These are phyloP conservation scores for Lacerta viridis DNA, from an alignment of 2,797 vertebrate species.

Conservation along the genomic window DNA sequence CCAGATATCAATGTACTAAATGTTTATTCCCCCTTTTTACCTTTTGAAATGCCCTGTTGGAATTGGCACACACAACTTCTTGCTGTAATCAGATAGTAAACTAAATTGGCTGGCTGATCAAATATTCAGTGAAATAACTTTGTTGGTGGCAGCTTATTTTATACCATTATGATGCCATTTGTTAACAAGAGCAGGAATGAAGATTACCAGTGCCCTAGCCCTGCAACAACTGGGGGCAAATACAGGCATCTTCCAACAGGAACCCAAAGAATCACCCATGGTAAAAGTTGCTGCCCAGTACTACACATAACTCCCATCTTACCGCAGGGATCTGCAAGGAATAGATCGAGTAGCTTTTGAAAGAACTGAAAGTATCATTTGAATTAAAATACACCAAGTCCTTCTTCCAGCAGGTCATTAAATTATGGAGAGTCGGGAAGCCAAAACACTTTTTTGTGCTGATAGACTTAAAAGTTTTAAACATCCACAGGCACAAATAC, in stretches of 20 bases:
- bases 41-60: background rate
- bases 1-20: conserved; percentile 1
- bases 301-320: background rate
- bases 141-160: background rate
- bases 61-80: background rate
- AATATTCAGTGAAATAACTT: background rate
- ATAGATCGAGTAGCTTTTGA: too few species aligned
- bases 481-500: background rate
- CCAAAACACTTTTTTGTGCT: too few species aligned
- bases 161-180: background rate
- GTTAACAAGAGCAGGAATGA: background rate
- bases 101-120: background rate
- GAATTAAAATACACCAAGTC: background rate
- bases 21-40: background rate
- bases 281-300: background rate
- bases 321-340: background rate
- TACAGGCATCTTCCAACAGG: background rate
- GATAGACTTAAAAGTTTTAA: background rate
- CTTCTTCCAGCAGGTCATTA: background rate
- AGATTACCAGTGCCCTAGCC: background rate
- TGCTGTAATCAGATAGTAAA: background rate
- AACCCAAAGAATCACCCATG: background rate
- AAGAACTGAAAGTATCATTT: background rate
- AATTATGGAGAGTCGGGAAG: background rate
- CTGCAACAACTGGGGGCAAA: background rate